These are phyloP conservation scores for Brachyopa scutellaris DNA, from an alignment of 2,888 invertebrate species.

Conservation along the genomic window DNA sequence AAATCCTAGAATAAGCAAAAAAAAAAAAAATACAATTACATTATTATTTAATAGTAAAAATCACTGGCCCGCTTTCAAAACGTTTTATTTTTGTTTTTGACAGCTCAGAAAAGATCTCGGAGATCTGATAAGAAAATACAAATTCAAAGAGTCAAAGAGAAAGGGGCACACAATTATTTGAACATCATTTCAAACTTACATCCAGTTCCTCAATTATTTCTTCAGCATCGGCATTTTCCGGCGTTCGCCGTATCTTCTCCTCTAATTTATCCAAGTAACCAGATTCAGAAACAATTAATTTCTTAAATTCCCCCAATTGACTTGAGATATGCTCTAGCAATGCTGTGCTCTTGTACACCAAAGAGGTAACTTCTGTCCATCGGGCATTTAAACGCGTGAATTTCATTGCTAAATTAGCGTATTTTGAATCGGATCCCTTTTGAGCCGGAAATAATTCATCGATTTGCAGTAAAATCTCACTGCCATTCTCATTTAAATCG, in stretches of 20 bases:
- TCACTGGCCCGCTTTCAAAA: neutral
- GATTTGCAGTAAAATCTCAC: slow-evolving; percentile 85
- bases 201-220: slow-evolving; percentile 95
- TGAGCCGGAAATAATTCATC: slow-evolving; percentile 80
- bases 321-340: slow-evolving; percentile 89
- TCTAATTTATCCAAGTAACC: slow-evolving; percentile 92
- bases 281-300: slow-evolving; percentile 87
- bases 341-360: slow-evolving; percentile 86
- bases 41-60: too few relatives aligned
- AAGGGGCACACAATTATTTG: too few relatives aligned
- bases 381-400: slow-evolving; percentile 87
- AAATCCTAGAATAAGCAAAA: slow-evolving; percentile 85
- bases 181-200: slow-evolving; percentile 83
- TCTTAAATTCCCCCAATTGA: slow-evolving; percentile 90
- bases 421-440: slow-evolving; percentile 79
- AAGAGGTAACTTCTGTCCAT: slow-evolving; percentile 88
- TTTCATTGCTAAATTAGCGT: slow-evolving; percentile 85
- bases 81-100: neutral
- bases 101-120: too few relatives aligned
- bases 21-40: neutral
- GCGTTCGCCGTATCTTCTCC: slow-evolving; percentile 87
- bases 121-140: too few relatives aligned
- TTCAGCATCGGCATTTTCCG: slow-evolving; percentile 92
- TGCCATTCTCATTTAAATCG: slow-evolving; percentile 87
- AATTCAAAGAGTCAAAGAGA: too few relatives aligned